Evolutionary conservation across 1,140 invertebrate genomes (phyloP).

Genomic region (Atta colombica): DNA sequence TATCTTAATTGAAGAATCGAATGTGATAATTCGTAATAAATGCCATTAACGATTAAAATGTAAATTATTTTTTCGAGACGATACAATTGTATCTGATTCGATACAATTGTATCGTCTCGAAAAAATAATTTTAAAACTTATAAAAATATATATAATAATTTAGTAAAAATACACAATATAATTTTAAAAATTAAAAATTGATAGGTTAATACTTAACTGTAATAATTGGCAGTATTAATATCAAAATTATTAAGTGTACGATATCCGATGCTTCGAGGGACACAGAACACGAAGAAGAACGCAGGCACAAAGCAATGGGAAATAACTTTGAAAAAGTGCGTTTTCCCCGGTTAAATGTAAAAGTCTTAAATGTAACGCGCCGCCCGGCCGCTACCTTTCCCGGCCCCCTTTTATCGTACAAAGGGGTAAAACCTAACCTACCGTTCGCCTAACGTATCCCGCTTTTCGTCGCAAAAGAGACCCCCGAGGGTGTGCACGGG

Average conservation of each 20-base stretch:
- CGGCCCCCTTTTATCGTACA: constrained; percentile 59
- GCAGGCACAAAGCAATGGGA: constrained; percentile 12
- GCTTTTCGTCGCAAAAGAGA: constrained; percentile 68
- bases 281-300: neutral
- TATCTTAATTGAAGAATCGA: neutral
- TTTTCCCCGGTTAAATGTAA: constrained; percentile 61
- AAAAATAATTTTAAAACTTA: neutral
- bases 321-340: constrained; percentile 56
- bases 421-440: constrained; percentile 70
- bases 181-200: neutral
- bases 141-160: no score
- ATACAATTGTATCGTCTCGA: no score
- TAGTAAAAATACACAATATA: neutral
- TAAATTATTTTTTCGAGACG: neutral
- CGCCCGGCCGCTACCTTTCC: constrained; percentile 47
- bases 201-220: neutral
- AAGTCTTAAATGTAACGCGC: constrained; percentile 68
- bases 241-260: neutral
- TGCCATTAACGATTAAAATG: neutral
- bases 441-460: constrained; percentile 69
- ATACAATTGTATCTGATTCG: neutral
- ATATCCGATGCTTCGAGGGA: neutral
- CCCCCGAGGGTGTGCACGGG: constrained; percentile 57
- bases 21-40: constrained; percentile 22
- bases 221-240: neutral